Percentiles rank a stretch among this genome's conserved stretches.
Evolutionary conservation across 2,113 vertebrate genomes (phyloP).

Genomic region (Tonatia bakeri): DNA sequence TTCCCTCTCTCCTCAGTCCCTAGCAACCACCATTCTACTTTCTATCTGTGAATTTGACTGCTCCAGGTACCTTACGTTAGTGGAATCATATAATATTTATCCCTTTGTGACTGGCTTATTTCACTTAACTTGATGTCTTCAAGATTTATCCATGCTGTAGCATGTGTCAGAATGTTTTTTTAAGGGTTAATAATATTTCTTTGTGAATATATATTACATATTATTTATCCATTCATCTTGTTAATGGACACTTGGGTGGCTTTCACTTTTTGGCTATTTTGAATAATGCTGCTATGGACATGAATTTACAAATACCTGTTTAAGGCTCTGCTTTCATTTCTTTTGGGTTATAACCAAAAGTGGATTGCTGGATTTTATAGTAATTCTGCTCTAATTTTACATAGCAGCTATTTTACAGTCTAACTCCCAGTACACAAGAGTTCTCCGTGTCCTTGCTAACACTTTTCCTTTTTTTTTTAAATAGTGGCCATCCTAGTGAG

Average conservation of each 20-base stretch:
- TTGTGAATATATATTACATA: background rate
- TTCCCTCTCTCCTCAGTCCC: background rate
- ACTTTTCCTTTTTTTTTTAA: background rate
- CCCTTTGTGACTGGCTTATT: conserved; percentile 20
- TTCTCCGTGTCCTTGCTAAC: background rate
- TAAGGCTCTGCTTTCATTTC: background rate
- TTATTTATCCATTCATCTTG: background rate
- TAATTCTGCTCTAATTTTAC: background rate
- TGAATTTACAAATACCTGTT: background rate
- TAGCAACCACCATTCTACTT: background rate
- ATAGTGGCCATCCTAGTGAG: background rate
- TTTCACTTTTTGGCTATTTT: background rate
- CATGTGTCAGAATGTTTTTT: background rate
- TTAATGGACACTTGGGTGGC: background rate
- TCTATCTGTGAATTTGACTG: background rate
- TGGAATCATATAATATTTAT: background rate
- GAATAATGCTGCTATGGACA: background rate
- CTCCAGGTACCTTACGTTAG: background rate
- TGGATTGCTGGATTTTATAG: background rate
- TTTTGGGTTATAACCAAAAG: background rate
- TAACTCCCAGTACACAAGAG: background rate
- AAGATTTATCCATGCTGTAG: background rate
- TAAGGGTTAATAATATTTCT: background rate
- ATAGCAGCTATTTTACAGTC: background rate
- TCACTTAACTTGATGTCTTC: conserved; percentile 5